A percentile compares a stretch with the other conserved stretches of the same genome.
These are phyloP conservation scores for Leucophenga montana DNA, from an alignment of 2,888 invertebrate species.

Conservation along the genomic window DNA sequence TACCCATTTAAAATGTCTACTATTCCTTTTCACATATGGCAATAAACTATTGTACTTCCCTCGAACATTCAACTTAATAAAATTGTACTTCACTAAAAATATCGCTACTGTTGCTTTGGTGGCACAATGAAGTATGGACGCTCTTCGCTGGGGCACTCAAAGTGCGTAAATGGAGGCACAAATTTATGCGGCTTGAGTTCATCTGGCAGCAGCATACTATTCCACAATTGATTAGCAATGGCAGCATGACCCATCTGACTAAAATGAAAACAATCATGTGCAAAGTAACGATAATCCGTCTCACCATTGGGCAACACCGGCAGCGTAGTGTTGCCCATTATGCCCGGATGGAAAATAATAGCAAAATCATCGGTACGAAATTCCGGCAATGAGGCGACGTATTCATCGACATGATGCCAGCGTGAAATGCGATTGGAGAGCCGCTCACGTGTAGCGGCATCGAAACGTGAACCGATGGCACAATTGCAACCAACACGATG, in stretches of 20 bases:
- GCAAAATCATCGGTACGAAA: slow-evolving; percentile 75
- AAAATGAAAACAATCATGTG: slow-evolving; percentile 78
- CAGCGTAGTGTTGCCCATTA: slow-evolving; percentile 59
- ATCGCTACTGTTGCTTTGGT: slow-evolving; percentile 51
- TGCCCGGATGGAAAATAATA: slow-evolving; percentile 75
- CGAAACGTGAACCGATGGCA: slow-evolving; percentile 53
- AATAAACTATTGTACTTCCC: neutral
- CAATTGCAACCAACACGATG: slow-evolving; percentile 64
- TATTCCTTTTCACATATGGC: neutral
- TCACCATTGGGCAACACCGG: slow-evolving; percentile 70
- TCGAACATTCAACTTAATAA: slow-evolving; percentile 1
- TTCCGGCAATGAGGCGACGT: slow-evolving; percentile 71
- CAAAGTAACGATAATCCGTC: slow-evolving; percentile 74
- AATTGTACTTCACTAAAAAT: neutral
- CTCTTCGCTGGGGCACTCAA: slow-evolving; percentile 68
- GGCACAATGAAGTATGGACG: slow-evolving; percentile 63
- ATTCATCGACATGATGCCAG: slow-evolving; percentile 75
- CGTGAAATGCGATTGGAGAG: slow-evolving; percentile 43
- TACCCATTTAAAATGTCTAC: neutral
- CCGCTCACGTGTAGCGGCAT: slow-evolving; percentile 31
- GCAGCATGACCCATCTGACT: slow-evolving; percentile 77
- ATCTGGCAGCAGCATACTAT: slow-evolving; percentile 75
- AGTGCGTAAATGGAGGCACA: slow-evolving; percentile 40
- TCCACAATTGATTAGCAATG: slow-evolving; percentile 76
- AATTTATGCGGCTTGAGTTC: slow-evolving; percentile 63